Evolutionary conservation across 2,888 invertebrate genomes (phyloP), one percentile per base, ranked within the genome.

Genomic region (Pseudoips prasinana): DNA sequence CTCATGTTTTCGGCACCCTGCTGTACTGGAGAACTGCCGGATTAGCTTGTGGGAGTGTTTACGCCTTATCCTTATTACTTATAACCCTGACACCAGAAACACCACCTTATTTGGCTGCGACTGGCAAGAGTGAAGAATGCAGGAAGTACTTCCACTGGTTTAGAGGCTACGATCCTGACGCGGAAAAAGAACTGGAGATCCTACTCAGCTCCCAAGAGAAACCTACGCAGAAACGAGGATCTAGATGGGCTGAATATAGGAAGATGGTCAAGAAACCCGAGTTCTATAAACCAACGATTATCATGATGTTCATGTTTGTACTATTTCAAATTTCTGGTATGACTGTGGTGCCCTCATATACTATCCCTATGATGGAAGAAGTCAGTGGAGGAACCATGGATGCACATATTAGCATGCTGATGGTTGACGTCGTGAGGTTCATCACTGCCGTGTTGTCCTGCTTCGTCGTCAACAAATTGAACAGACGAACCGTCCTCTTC

Each of bases 321-420:
- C 88, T 92, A 3, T 92, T 92, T 41, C 94, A 94, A 73, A 87
- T 93, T 49, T 91, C 92, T 1, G 94, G 94, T 0, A 91, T 92
- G 62, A 93, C 93, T 30, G 93, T 93, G 0, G 89, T 94, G 4
- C 91, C 92, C 0, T 93, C 93, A 0, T 94, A 94, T 53, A 92
- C 93, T 0, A 91, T 93, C 1, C 84, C 90, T 1, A 91, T 93
- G 52, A 90, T 93, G 78, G 75, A 85, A 6, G 89, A 90, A 33
- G 89, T 91, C 0, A 88, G 92, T 0, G 90, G 89, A 4, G 86
- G 89, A 1, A 73, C 80, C 1, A 87, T 93, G 3, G 90, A 93
- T 49, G 83, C 91, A 1, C 91, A 92, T 35, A 61, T 91, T 19
- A 92, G 92, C 27, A 93, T 93, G 64, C 67, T 94, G 2, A 82